A percentile compares a stretch with the other conserved stretches of the same genome.
Conservation (phyloP, 1,140 invertebrate species). For the Archegozetes longisetosus region DNA sequence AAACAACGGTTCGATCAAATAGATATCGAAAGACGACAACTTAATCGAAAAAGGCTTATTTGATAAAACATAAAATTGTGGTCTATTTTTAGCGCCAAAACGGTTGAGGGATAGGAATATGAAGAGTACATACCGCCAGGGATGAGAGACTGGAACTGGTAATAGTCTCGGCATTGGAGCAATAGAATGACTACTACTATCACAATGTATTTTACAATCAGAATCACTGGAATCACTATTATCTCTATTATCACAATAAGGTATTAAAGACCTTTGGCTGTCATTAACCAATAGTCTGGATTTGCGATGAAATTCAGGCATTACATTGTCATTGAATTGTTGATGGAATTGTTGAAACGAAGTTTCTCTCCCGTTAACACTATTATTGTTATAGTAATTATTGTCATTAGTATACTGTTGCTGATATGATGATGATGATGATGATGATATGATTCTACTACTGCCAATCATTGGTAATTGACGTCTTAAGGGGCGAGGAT, state of each 20-base stretch:
- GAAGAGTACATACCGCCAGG: not conserved
- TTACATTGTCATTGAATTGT: not conserved
- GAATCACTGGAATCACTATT: not conserved
- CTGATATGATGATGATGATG: no score
- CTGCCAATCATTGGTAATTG: not conserved
- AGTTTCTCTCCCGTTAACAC: not conserved
- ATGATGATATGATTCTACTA: not conserved
- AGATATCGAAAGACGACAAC: no score
- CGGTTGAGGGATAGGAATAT: no score
- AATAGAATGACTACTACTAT: not conserved
- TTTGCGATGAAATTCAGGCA: no score
- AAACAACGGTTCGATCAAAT: no score
- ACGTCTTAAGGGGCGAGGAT: not conserved
- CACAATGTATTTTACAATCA: not conserved
- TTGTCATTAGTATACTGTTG: no score
- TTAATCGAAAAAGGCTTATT: no score
- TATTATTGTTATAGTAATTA: not conserved
- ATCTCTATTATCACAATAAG: not conserved
- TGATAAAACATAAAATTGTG: no score
- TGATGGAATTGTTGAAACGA: not conserved
- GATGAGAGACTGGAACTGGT: no score
- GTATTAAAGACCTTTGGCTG: not conserved
- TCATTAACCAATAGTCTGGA: not conserved
- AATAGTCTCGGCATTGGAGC: not conserved
- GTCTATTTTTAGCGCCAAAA: no score